Conservation (phyloP, 2,888 invertebrate species). For the Frankliniella fusca region DNA sequence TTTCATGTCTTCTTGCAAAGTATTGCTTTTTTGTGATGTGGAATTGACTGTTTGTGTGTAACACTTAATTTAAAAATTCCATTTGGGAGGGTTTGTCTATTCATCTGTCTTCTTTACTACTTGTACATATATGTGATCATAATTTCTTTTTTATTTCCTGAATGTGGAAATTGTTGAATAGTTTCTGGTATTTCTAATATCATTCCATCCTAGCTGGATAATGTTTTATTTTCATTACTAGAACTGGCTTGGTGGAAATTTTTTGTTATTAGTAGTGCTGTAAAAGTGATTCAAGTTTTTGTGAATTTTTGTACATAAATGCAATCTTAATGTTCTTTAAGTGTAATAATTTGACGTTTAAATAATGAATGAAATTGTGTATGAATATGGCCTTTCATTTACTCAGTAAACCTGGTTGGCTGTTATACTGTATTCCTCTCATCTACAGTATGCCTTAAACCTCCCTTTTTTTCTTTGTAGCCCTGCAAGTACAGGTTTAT, state of each 20-base stretch:
- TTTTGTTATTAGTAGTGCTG: neutral
- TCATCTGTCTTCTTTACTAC: neutral
- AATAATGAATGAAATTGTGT: neutral
- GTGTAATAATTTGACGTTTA: neutral
- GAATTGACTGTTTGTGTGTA: neutral
- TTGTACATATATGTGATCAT: slow-evolving; percentile 1
- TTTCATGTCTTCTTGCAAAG: neutral
- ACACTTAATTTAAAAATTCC: neutral
- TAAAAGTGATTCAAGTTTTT: neutral
- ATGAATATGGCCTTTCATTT: neutral
- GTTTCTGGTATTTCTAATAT: slow-evolving; percentile 5
- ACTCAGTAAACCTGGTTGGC: neutral
- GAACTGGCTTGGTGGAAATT: slow-evolving; percentile 9
- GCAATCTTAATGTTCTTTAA: too few relatives aligned
- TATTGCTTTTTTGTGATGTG: slow-evolving; percentile 13
- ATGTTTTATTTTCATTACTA: neutral
- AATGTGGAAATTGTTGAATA: slow-evolving; percentile 6
- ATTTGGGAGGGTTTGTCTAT: neutral
- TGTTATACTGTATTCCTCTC: too few relatives aligned
- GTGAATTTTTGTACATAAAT: neutral
- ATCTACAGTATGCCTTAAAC: neutral
- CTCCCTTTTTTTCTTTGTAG: too few relatives aligned
- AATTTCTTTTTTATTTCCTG: neutral
- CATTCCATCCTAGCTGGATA: slow-evolving; percentile 19
- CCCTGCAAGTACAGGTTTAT: neutral